A percentile compares a stretch with the other conserved stretches of the same genome.
phyloP scores from a whole-genome alignment of 1,140 invertebrate genomes.

The Eciton burchellii region DNA sequence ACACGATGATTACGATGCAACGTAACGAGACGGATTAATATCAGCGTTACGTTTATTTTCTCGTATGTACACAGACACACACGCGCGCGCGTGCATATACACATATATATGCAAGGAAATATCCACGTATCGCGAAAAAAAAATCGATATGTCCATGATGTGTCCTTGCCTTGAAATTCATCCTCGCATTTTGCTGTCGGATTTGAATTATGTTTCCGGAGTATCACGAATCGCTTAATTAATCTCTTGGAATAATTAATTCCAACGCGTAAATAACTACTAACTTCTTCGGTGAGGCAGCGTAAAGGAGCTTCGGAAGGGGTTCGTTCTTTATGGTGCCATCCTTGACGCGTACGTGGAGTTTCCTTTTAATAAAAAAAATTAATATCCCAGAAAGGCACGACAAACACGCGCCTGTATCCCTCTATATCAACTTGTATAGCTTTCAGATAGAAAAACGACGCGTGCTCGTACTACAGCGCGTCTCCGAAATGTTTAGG shows the following conservation, averaged over 20 bases:
- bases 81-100: too few species aligned
- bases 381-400: neutral
- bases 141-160: neutral
- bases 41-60: neutral
- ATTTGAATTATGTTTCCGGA: neutral
- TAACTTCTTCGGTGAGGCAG: neutral
- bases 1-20: conserved; percentile 27
- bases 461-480: too few species aligned
- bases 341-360: neutral
- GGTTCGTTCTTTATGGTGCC: too few species aligned
- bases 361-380: neutral
- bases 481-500: neutral
- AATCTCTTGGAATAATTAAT: neutral
- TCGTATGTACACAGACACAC: too few species aligned
- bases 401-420: neutral
- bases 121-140: neutral
- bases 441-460: neutral
- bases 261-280: neutral
- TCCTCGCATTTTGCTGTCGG: neutral
- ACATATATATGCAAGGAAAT: too few species aligned
- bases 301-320: neutral
- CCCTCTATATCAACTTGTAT: neutral
- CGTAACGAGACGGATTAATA: conserved; percentile 9
- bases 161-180: neutral
- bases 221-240: neutral